Evolutionary conservation across 1,140 invertebrate genomes (phyloP).

Genomic region (Drosophila chauvacae): DNA sequence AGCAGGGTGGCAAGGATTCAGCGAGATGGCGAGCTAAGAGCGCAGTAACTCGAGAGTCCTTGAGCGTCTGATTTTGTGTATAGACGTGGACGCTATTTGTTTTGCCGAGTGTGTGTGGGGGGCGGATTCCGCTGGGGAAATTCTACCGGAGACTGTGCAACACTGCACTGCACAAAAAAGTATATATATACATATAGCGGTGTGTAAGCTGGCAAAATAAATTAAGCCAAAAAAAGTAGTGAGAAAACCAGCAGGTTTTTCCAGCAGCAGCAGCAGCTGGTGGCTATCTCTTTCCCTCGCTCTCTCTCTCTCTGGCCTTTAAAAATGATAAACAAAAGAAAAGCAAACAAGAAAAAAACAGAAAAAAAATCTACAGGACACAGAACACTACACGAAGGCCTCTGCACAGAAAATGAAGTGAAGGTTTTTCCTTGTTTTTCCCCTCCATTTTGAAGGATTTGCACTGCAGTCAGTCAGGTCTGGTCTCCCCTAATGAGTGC

Average conservation of each 20-base stretch:
- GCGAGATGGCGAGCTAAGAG: slow-evolving; percentile 26
- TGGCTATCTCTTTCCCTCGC: not conserved
- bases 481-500: slow-evolving; percentile 53
- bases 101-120: slow-evolving; percentile 52
- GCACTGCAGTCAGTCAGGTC: slow-evolving; percentile 30
- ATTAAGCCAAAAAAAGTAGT: slow-evolving; percentile 53
- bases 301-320: slow-evolving; percentile 7
- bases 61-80: slow-evolving; percentile 83
- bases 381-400: slow-evolving; percentile 17
- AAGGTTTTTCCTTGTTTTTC: slow-evolving; percentile 23
- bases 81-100: slow-evolving; percentile 80
- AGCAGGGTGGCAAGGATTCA: slow-evolving; percentile 2
- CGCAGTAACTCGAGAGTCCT: slow-evolving; percentile 71
- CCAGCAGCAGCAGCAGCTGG: slow-evolving; percentile 1
- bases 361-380: slow-evolving; percentile 18
- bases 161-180: slow-evolving; percentile 1
- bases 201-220: slow-evolving; percentile 47
- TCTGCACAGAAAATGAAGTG: slow-evolving; percentile 49
- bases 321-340: slow-evolving; percentile 62
- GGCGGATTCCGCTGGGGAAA: slow-evolving; percentile 9
- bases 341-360: slow-evolving; percentile 2
- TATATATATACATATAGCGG: not conserved
- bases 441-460: slow-evolving; percentile 24
- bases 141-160: not conserved
- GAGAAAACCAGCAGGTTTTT: slow-evolving; percentile 18